These are phyloP conservation scores for Micromys minutus DNA, from an alignment of 2,113 vertebrate species.

Conservation along the genomic window DNA sequence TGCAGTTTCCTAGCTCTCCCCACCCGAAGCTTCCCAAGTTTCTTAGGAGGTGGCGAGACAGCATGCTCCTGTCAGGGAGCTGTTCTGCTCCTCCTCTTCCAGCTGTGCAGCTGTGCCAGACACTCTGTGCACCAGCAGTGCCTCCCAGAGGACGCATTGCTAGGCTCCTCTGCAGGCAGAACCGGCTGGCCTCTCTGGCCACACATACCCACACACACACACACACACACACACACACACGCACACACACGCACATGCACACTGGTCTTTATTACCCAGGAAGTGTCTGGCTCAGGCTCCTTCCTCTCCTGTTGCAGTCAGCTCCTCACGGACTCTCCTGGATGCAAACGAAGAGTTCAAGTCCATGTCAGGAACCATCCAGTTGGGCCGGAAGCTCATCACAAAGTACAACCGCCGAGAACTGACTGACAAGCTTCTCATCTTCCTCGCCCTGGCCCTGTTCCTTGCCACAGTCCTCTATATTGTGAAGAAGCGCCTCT, in stretches of 20 bases:
- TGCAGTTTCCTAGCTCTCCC: not conserved
- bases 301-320: slow-evolving; percentile 87
- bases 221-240: not conserved
- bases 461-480: slow-evolving; percentile 97
- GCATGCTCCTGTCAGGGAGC: rapidly evolving
- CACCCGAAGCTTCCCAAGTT: not conserved
- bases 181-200: not conserved
- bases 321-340: slow-evolving; percentile 94
- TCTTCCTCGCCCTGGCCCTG: slow-evolving; percentile 95
- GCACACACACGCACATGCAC: not conserved
- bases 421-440: slow-evolving; percentile 97
- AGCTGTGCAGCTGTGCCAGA: not conserved
- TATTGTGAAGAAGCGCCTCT: slow-evolving; percentile 97
- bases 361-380: slow-evolving; percentile 97
- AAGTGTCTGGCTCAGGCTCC: slow-evolving; percentile 33
- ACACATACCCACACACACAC: not conserved
- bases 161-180: not conserved
- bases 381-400: slow-evolving; percentile 96
- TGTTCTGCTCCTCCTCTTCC: not conserved
- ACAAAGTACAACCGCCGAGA: slow-evolving; percentile 98
- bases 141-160: not conserved
- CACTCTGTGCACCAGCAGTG: rapidly evolving
- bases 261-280: not conserved
- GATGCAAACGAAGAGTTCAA: slow-evolving; percentile 98
- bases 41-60: not conserved